Conservation (phyloP, 2,888 invertebrate genomes). For the Trissonchulus sp. region DNA sequence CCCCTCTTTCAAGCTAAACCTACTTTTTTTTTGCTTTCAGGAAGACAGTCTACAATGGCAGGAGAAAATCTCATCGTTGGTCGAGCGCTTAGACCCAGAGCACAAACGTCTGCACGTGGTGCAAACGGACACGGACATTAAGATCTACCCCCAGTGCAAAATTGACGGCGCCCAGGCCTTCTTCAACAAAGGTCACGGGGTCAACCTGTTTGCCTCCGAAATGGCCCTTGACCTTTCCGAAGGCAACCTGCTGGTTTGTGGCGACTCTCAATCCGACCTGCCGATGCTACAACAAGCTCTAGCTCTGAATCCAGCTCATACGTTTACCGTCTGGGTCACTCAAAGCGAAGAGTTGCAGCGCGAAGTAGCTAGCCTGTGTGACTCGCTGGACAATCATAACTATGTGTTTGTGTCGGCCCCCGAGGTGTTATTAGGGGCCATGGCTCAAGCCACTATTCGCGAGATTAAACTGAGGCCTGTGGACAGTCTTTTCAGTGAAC, state of each 20-base stretch:
- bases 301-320: constrained; percentile 41
- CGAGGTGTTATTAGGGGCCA: constrained; percentile 49
- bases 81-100: neutral
- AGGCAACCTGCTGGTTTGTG: constrained; percentile 49
- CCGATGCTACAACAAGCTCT: constrained; percentile 47
- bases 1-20: too few species aligned
- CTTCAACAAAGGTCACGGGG: constrained; percentile 50
- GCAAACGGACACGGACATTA: constrained; percentile 47
- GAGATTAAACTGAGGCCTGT: constrained; percentile 43
- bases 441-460: constrained; percentile 51
- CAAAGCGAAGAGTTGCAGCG: constrained; percentile 26
- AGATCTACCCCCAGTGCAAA: constrained; percentile 43
- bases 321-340: constrained; percentile 50
- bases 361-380: constrained; percentile 43
- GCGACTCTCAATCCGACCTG: constrained; percentile 48
- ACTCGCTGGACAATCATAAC: constrained; percentile 43
- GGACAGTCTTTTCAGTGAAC: too few species aligned
- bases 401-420: constrained; percentile 49
- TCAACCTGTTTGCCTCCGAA: constrained; percentile 44
- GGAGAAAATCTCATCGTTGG: neutral
- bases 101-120: constrained; percentile 38
- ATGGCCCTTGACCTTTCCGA: constrained; percentile 45
- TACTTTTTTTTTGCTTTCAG: too few species aligned
- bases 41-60: neutral
- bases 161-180: constrained; percentile 40